phyloP scores from a whole-genome alignment of 2,888 invertebrate species.

The Tuta absoluta region DNA sequence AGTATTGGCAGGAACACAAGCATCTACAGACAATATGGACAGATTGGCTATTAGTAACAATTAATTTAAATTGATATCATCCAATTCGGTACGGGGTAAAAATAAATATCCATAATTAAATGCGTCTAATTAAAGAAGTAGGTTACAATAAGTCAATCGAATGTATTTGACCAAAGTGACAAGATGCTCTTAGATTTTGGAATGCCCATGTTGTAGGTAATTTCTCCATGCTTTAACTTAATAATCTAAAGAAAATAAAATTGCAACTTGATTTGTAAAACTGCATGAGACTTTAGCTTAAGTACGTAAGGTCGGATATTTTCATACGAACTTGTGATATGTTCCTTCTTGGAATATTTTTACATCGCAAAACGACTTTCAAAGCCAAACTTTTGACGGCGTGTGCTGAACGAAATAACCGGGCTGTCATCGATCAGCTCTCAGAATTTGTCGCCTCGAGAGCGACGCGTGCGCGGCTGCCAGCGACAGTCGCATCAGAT shows the following conservation, averaged over 20 bases:
- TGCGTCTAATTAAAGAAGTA: background rate
- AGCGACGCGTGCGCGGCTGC: conserved; percentile 52
- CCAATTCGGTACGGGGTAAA: conserved; percentile 13
- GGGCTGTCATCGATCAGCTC: conserved; percentile 38
- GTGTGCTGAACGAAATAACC: conserved; percentile 19
- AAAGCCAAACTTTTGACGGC: conserved; percentile 14
- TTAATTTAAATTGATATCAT: conserved; percentile 28
- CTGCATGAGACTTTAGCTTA: too few species aligned
- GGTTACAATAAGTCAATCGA: background rate
- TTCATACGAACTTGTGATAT: background rate
- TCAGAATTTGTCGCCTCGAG: conserved; percentile 58
- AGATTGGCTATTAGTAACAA: conserved; percentile 28
- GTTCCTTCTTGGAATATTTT: background rate
- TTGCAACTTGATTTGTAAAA: too few species aligned
- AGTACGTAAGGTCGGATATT: too few species aligned
- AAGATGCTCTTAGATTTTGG: background rate
- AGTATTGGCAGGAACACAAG: conserved; percentile 33
- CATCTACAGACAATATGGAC: conserved; percentile 2
- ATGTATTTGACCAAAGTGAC: background rate
- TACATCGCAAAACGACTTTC: background rate
- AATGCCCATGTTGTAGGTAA: background rate
- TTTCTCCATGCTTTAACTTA: too few species aligned
- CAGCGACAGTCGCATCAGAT: conserved; percentile 61
- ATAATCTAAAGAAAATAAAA: too few species aligned
- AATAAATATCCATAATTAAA: conserved; percentile 25